Evolutionary conservation across 1,140 invertebrate species (phyloP).

Genomic region (Harlomillsia oculata): DNA sequence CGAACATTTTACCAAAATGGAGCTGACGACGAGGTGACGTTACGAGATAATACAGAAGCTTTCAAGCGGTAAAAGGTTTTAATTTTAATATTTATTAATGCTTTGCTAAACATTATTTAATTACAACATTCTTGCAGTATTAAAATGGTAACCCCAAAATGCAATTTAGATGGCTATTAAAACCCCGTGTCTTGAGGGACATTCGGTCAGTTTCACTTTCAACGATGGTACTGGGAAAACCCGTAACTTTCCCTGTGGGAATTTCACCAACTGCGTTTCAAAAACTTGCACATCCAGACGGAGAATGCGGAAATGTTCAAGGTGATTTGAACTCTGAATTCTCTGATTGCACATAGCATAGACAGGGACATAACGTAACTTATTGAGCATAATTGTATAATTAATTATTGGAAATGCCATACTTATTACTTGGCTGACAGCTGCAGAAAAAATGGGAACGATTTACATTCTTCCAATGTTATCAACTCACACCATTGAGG

Average conservation of each 20-base stretch:
- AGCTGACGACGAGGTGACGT: constrained; percentile 66
- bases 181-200: constrained; percentile 67
- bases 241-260: constrained; percentile 69
- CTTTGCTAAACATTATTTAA: too few species aligned
- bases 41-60: constrained; percentile 62
- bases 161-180: constrained; percentile 56
- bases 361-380: too few species aligned
- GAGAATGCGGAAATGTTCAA: constrained; percentile 73
- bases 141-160: too few species aligned
- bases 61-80: constrained; percentile 56
- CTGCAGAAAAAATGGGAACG: constrained; percentile 59
- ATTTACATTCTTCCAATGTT: constrained; percentile 79
- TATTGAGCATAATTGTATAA: too few species aligned
- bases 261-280: constrained; percentile 89
- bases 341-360: too few species aligned
- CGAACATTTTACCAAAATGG: constrained; percentile 81
- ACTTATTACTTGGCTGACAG: too few species aligned
- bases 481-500: constrained; percentile 77
- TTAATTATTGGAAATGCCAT: too few species aligned
- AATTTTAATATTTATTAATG: too few species aligned
- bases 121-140: too few species aligned
- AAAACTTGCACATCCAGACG: constrained; percentile 78
- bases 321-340: too few species aligned
- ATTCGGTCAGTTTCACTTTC: constrained; percentile 55
- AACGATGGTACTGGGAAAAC: constrained; percentile 55